A percentile compares a stretch with the other conserved stretches of the same genome.
Evolutionary conservation across 2,113 vertebrate species (phyloP).

Genomic region (Urocynchramus pylzowi): DNA sequence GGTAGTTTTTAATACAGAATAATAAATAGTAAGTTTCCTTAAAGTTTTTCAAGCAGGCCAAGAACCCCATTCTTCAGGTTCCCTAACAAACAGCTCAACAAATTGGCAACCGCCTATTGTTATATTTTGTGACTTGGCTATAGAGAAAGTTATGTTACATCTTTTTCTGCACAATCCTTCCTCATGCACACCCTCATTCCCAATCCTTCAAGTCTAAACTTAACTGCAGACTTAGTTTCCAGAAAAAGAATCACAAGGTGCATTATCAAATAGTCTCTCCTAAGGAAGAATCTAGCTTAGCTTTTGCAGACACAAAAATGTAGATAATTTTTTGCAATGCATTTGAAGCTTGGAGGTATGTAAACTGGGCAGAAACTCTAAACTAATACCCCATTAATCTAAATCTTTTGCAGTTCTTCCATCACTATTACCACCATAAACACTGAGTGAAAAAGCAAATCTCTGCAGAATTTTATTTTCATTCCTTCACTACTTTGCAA

Average conservation of each 20-base stretch:
- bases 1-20: neutral
- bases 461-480: constrained; percentile 2
- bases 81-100: neutral
- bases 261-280: neutral
- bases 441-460: neutral
- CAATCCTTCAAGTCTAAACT: neutral
- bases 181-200: neutral
- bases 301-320: neutral
- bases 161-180: neutral
- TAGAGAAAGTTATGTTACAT: neutral
- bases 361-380: constrained; percentile 19
- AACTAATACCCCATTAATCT: constrained; percentile 48
- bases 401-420: neutral
- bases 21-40: neutral
- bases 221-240: neutral
- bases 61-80: neutral
- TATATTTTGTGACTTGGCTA: neutral
- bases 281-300: neutral
- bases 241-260: neutral
- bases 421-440: constrained; percentile 20
- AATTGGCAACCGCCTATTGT: neutral
- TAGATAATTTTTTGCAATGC: neutral
- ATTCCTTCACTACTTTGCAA: neutral
- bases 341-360: neutral
- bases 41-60: neutral